Base-by-base conservation (phyloP, 2,888 invertebrate species). In the Lycaena phlaeas region DNA sequence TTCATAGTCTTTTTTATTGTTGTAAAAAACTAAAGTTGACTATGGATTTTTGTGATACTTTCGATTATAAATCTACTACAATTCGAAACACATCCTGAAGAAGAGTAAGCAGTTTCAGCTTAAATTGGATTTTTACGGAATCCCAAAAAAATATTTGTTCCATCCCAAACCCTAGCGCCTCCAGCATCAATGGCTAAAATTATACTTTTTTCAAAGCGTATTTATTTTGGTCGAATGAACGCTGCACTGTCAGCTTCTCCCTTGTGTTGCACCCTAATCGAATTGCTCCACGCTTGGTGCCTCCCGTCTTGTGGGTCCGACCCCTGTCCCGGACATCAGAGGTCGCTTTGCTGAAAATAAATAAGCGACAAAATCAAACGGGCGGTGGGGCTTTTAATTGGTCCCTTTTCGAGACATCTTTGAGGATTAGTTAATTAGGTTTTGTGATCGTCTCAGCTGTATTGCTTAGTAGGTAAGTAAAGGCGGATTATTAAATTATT, bases 241-340 rank as follows among this genome's bases (percentile, higher is more conserved):
- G 61, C 61, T 79, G 81, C 81, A 74, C 58, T 62, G 77, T 74
- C 78, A 73, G 77, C 69, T 63, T 58, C 64, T 65, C 81, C 78
- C 78, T 66, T 66, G 68, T 59, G 62, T 62, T 77, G 78, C 78
- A 76, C 81, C 84, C 84, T 84, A 82, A 84, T 84, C 79, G 76
- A 82, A 82, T 84, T 57, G 70, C 68, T 69, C 63, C 58, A 79
- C 79, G 81, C 73, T 71, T 78, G 74, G 81, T 73, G 75, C 69
- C 68, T 70, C 63, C 62, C 61, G 67, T 72, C 75, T 74, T 73
- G 65, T 70, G 71, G 73, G 72, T 63, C 60, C 56, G 54, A 68
- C 76, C 77, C 79, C 73, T 72, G 69, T 53, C 50, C 61, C 64
- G 72, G 70, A 76, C 76, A 70, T 69, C 70, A 69, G 75, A 78